Base-by-base conservation (phyloP, 2,797 vertebrate species). In the Arnoldichthys spilopterus region DNA sequence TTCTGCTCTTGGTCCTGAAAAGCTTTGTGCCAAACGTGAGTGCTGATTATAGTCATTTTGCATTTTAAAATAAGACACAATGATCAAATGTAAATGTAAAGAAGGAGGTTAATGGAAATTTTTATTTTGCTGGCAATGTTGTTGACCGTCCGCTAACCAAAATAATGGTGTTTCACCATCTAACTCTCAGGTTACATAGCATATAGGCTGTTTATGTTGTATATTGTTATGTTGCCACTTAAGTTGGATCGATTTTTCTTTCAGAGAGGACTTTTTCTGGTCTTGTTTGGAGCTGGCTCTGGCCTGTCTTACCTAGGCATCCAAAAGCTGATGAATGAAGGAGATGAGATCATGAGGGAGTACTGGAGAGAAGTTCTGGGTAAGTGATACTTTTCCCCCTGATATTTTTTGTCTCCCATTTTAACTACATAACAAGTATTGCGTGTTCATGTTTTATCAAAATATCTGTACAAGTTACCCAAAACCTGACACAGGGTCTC, bases 331-430 rank as follows among this genome's bases (percentile, higher is more conserved):
- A 74, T 87, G 47, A 81, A 34, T 37, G 53, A 85, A 77, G 84
- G 83, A 79, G 80, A 87, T 32, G 82, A 83, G 30, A 68, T 85
- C 8, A 43, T 78, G 7, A 76, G 67, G 2, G 34, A 79, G 81
- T 89, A 94, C 82, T 90, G 90, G 85, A 87, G 22, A 30, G 93
- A 90, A 82, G 2, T 93, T 56, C 78, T 94, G 68, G 94, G 95
- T 96, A 93, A 91, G 93, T 87, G 66, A 84, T 74, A 49, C 30
- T 40, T 61, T 72, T 53, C 0, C 74, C 28, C 28, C 20, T 13
- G 30, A 22, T 24, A 4, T 61, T 11, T 61, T 30, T 30, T 8
- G 5, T 13, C 12, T 54, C 1, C 24, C 56, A 26, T 58, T 58
- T 58, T 16, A 61, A 7, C 0, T 28, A 30, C 58, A 26, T 4